A percentile compares a stretch with the other conserved stretches of the same genome.
These are phyloP conservation scores for Huso huso DNA, from an alignment of 2,797 vertebrate species.

Conservation along the genomic window DNA sequence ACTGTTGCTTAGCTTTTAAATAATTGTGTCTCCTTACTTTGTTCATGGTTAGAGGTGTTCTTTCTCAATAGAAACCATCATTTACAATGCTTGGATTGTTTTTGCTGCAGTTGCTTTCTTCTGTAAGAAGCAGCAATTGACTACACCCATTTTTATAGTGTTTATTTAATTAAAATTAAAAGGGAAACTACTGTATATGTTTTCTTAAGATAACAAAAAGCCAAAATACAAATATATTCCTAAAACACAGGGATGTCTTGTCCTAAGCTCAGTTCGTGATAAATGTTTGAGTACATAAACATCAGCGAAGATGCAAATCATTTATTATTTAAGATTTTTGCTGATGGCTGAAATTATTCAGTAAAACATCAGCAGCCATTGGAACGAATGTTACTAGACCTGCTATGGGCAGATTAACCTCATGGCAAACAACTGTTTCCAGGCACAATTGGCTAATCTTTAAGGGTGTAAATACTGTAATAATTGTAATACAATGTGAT, in stretches of 20 bases:
- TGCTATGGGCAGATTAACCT: constrained; percentile 3
- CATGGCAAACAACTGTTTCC: neutral
- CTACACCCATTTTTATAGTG: too few relatives aligned
- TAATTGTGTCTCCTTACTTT: neutral
- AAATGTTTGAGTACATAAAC: neutral
- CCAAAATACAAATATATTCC: neutral
- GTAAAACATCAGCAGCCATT: neutral
- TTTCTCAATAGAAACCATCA: neutral
- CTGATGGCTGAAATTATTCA: neutral
- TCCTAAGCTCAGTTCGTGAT: neutral
- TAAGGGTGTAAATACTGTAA: too few relatives aligned
- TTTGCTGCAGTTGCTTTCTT: too few relatives aligned
- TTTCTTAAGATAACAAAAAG: neutral
- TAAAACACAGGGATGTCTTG: neutral
- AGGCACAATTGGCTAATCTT: too few relatives aligned
- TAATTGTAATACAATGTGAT: too few relatives aligned
- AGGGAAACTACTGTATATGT: neutral
- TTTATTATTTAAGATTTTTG: constrained; percentile 9
- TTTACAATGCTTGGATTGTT: too few relatives aligned
- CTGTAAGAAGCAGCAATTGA: too few relatives aligned
- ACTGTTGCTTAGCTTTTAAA: neutral
- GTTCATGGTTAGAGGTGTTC: neutral
- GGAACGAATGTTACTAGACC: neutral
- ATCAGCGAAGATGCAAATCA: neutral
- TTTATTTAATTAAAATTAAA: neutral